These are phyloP conservation scores for Eretmocerus hayati DNA, from an alignment of 2,888 invertebrate species.

Conservation along the genomic window DNA sequence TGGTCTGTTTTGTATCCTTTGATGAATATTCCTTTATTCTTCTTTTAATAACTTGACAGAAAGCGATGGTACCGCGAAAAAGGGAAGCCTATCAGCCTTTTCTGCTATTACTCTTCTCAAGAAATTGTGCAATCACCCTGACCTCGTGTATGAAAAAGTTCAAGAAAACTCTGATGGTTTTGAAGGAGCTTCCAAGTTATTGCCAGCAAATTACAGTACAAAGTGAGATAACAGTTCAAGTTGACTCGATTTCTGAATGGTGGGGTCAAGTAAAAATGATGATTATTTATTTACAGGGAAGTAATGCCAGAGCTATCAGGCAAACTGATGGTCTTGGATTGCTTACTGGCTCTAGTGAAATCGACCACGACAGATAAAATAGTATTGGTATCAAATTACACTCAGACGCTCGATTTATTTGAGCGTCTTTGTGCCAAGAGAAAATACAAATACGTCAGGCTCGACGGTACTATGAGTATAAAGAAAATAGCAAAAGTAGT, in stretches of 20 bases:
- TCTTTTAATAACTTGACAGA: no score
- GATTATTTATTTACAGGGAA: slow-evolving; percentile 49
- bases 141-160: slow-evolving; percentile 88
- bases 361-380: slow-evolving; percentile 92
- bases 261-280: background rate
- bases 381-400: slow-evolving; percentile 97
- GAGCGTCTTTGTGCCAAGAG: slow-evolving; percentile 81
- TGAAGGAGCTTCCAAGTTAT: slow-evolving; percentile 67
- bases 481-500: slow-evolving; percentile 97
- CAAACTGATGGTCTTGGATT: slow-evolving; percentile 93
- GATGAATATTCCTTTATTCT: slow-evolving; percentile 1
- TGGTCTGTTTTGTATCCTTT: no score
- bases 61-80: slow-evolving; percentile 28
- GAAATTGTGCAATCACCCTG: slow-evolving; percentile 97
- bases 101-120: slow-evolving; percentile 93
- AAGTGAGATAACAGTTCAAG: slow-evolving; percentile 43
- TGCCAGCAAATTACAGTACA: slow-evolving; percentile 66
- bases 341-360: slow-evolving; percentile 84
- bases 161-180: slow-evolving; percentile 77
- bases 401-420: slow-evolving; percentile 95
- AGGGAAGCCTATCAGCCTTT: slow-evolving; percentile 62
- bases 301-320: slow-evolving; percentile 78
- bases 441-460: slow-evolving; percentile 80
- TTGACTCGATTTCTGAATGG: background rate
- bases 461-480: slow-evolving; percentile 96